Evolutionary conservation across 2,888 invertebrate species (phyloP).

Genomic region (Thereva nobilitata): DNA sequence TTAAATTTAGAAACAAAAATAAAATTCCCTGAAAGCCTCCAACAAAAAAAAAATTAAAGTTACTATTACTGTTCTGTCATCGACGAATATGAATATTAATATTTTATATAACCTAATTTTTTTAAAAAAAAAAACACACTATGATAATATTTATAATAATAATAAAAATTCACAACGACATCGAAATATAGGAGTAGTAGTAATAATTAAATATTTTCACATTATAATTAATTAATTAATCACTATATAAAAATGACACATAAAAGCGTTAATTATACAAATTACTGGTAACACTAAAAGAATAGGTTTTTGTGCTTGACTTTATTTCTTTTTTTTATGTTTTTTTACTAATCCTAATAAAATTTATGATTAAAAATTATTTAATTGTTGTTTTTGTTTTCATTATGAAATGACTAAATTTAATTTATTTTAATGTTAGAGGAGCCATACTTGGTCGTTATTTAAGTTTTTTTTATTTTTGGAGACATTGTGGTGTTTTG

Average conservation of each 20-base stretch:
- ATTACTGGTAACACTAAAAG: slow-evolving; percentile 28
- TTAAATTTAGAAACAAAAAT: too few relatives aligned
- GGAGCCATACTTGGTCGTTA: too few relatives aligned
- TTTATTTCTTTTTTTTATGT: slow-evolving; percentile 11
- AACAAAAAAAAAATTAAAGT: too few relatives aligned
- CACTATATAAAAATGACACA: slow-evolving; percentile 30
- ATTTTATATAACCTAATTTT: too few relatives aligned
- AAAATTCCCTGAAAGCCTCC: too few relatives aligned
- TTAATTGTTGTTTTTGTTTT: slow-evolving; percentile 24
- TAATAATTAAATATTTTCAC: slow-evolving; percentile 15
- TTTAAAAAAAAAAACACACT: slow-evolving; percentile 13
- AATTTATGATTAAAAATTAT: slow-evolving; percentile 18
- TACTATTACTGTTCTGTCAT: too few relatives aligned
- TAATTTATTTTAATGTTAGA: not conserved
- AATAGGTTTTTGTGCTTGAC: slow-evolving; percentile 22
- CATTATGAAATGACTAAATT: slow-evolving; percentile 2
- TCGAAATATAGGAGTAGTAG: slow-evolving; percentile 24
- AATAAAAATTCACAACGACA: slow-evolving; percentile 29
- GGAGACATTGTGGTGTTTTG: too few relatives aligned
- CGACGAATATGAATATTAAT: too few relatives aligned
- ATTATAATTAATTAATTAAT: slow-evolving; percentile 21
- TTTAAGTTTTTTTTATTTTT: too few relatives aligned
- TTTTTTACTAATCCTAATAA: slow-evolving; percentile 20
- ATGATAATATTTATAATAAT: slow-evolving; percentile 7
- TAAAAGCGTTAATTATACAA: slow-evolving; percentile 11